Evolutionary conservation across 2,113 vertebrate species (phyloP).

Genomic region (Phyllopteryx taeniolatus): DNA sequence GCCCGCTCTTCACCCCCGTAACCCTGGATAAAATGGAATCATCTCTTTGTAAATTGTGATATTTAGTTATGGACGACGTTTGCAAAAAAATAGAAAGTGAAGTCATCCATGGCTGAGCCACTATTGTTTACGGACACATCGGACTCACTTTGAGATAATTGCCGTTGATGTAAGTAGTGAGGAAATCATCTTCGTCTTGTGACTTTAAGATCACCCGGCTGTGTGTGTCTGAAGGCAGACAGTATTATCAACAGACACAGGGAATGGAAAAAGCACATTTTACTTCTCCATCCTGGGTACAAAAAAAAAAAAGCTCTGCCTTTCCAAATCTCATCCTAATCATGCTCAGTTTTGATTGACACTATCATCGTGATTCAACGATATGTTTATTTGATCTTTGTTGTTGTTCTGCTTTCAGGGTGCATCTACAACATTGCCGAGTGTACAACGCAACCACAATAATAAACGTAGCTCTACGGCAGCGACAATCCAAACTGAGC

Average conservation of each 20-base stretch:
- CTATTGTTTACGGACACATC: background rate
- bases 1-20: conserved; percentile 87
- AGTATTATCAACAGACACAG: conserved; percentile 17
- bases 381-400: background rate
- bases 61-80: background rate
- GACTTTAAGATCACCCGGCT: conserved; percentile 94
- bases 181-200: conserved; percentile 87
- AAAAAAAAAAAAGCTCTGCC: background rate
- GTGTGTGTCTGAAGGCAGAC: conserved; percentile 84
- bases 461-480: no score
- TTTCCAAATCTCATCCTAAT: background rate
- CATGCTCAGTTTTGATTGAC: background rate
- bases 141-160: conserved; percentile 92
- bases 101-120: background rate
- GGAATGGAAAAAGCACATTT: background rate
- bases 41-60: background rate
- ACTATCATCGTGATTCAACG: background rate
- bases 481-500: no score
- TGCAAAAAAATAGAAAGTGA: background rate
- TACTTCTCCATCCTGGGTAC: background rate
- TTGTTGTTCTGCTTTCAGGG: background rate
- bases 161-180: conserved; percentile 93
- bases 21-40: conserved; percentile 71
- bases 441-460: background rate
- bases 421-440: background rate